Conservation (phyloP, 2,113 vertebrate genomes). For the Puntigrus tetrazona region DNA sequence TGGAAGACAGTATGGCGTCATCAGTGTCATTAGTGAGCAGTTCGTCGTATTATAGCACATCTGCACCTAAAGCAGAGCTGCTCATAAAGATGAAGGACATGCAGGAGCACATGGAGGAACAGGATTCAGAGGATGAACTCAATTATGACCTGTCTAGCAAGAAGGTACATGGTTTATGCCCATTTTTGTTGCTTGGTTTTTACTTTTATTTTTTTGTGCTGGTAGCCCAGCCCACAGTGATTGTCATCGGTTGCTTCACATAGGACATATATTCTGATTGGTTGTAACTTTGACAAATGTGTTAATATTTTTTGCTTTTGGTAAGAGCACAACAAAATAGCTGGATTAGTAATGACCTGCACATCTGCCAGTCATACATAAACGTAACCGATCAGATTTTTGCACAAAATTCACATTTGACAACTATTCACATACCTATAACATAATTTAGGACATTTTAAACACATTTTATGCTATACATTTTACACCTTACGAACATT, state of each 20-base stretch:
- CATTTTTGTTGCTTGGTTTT: neutral
- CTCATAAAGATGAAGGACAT: conserved; percentile 97
- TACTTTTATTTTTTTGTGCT: neutral
- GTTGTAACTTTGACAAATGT: neutral
- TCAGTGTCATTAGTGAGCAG: conserved; percentile 81
- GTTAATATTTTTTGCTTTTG: neutral
- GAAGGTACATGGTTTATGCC: conserved; percentile 77
- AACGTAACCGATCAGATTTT: no score
- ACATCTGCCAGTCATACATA: no score
- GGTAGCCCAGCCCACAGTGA: neutral
- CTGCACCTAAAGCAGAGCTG: conserved; percentile 91
- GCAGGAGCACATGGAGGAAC: conserved; percentile 80
- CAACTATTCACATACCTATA: no score
- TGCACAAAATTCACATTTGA: no score
- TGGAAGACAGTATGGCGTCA: conserved; percentile 67
- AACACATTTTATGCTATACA: no score
- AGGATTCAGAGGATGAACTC: conserved; percentile 84
- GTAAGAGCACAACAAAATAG: no score
- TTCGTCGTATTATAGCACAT: conserved; percentile 93
- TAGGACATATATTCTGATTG: neutral
- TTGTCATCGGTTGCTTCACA: neutral
- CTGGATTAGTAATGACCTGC: no score
- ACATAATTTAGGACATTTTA: no score
- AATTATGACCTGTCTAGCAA: conserved; percentile 86
- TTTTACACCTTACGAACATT: no score